Evolutionary conservation across 2,888 invertebrate genomes (phyloP), one percentile per base, ranked within the genome.

Genomic region (Morinoia aosen): DNA sequence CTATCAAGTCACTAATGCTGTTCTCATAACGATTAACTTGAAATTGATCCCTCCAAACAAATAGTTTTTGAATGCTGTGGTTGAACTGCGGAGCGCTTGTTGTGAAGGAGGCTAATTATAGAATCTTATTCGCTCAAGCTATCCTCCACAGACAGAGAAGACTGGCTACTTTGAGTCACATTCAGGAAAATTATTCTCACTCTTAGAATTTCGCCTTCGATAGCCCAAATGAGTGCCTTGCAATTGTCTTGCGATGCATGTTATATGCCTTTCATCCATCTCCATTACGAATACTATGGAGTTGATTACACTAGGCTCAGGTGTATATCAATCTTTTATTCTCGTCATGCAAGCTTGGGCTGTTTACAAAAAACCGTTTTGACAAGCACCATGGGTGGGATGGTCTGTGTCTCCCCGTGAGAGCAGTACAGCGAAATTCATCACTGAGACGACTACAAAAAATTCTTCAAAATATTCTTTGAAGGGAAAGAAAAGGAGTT

Each of bases 261-360:
- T 48, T 90, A 48, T 40, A 90, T 90, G 90, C 11, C 90, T 90
- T 39, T 48, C 40, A 90, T 90, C 90, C 90, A 90, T 90, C 90
- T 90, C 90, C 90, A 90, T 90, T 90, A 90, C 90, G 90, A 39
- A 90, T 90, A 90, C 90, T 90, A 90, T 90, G 90, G 90, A 90
- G 39, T 90, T 14, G 90, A 90, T 90, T 90, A 48, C 90, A 39
- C 48, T 90, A 48, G 90, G 48, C 25, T 11, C 39, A 90, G 48
- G 90, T 90, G 90, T 90, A 48, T 90, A 90, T 90, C 90, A 90
- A 90, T 90, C 90, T 90, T 90, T 90, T 90, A 90, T 90, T 48
- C 90, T 90, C 48, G 90, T 90, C 90, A 48, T 90, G 90, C 48
- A 48, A 48, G 90, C 40, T 90, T 90, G 90, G 39, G 11, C 40